Percentiles rank a stretch among this genome's conserved stretches.
phyloP scores from a whole-genome alignment of 2,797 vertebrate genomes.

The Nannoperca australis region DNA sequence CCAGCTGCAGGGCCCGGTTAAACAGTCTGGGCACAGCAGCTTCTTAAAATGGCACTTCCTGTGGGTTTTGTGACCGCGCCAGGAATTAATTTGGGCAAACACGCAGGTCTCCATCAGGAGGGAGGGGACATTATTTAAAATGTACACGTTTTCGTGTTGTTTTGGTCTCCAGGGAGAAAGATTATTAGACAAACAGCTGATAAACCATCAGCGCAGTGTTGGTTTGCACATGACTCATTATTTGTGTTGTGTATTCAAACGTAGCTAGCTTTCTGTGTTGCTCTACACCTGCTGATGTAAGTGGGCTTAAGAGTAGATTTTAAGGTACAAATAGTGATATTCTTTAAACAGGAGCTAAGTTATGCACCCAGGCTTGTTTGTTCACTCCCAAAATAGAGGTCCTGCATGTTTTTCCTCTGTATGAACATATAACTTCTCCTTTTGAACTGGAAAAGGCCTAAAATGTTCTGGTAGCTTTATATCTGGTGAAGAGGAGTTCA shows the following conservation, averaged over 20 bases:
- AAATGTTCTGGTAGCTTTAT: background rate
- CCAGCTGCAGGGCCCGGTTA: too few relatives aligned
- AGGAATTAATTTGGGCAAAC: background rate
- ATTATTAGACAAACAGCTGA: too few relatives aligned
- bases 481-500: background rate
- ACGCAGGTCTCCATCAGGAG: background rate
- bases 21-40: too few relatives aligned
- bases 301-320: background rate
- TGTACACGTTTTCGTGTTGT: background rate
- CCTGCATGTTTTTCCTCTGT: background rate
- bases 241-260: background rate
- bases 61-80: background rate
- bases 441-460: background rate
- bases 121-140: background rate
- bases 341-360: background rate
- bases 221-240: background rate
- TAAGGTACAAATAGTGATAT: background rate
- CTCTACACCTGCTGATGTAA: background rate
- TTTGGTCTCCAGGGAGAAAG: background rate
- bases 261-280: background rate
- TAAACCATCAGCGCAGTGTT: background rate
- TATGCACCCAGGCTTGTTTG: background rate
- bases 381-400: background rate
- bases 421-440: background rate
- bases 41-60: too few relatives aligned